phyloP scores from a whole-genome alignment of 1,140 invertebrate genomes.

The Listronotus oregonensis region DNA sequence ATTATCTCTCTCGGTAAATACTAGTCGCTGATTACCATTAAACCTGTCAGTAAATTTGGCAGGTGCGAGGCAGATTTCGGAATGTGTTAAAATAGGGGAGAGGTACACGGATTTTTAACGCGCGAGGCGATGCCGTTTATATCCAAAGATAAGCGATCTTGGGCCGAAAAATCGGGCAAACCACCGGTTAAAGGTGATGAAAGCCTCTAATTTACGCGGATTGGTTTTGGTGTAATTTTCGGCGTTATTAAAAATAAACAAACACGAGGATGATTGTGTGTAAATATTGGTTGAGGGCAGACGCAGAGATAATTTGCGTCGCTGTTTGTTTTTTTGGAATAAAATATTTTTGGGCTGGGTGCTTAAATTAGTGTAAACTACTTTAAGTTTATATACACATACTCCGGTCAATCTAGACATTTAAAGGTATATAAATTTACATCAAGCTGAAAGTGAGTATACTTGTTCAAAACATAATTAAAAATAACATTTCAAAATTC shows the following conservation, averaged over 20 bases:
- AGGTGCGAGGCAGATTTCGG: neutral
- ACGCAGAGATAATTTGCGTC: too few species aligned
- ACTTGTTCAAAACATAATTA: too few species aligned
- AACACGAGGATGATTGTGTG: neutral
- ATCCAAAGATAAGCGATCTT: neutral
- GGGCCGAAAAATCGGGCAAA: neutral
- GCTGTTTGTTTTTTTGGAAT: too few species aligned
- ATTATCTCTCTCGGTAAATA: constrained; percentile 11
- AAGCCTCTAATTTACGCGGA: constrained; percentile 4
- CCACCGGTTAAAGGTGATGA: constrained; percentile 3
- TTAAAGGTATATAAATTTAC: too few species aligned
- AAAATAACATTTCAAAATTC: too few species aligned
- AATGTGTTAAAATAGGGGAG: constrained; percentile 10
- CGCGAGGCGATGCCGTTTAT: neutral
- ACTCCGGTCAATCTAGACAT: too few species aligned
- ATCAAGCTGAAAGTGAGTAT: too few species aligned
- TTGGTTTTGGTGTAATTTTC: constrained; percentile 6
- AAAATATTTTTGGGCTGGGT: too few species aligned
- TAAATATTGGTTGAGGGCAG: constrained; percentile 2
- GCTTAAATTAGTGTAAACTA: too few species aligned
- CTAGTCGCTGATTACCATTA: constrained; percentile 4
- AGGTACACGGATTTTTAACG: constrained; percentile 5
- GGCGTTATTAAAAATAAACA: constrained; percentile 4
- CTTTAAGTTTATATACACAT: too few species aligned
- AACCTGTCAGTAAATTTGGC: constrained; percentile 12